A percentile compares a stretch with the other conserved stretches of the same genome.
Conservation (phyloP, 2,113 vertebrate genomes). For the Lepus europaeus region DNA sequence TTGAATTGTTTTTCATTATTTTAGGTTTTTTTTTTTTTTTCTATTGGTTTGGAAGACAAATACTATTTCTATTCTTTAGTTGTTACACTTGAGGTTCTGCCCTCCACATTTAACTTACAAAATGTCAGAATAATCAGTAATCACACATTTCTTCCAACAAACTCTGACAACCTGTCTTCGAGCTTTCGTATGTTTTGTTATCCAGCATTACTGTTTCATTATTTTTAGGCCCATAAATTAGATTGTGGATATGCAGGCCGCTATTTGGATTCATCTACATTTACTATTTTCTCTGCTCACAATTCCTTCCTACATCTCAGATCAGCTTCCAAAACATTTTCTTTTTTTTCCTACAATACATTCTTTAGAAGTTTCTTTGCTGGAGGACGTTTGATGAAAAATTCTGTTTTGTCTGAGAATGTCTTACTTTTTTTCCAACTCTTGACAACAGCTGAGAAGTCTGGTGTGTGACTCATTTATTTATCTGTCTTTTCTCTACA, state of each 20-base stretch:
- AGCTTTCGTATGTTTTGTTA: neutral
- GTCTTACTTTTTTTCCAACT: neutral
- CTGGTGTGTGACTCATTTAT: neutral
- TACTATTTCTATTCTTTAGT: neutral
- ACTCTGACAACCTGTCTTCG: neutral
- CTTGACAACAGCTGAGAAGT: neutral
- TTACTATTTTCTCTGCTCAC: too few species aligned
- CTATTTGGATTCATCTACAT: neutral
- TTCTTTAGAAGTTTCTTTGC: neutral
- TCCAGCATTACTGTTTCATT: neutral
- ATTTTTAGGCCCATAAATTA: neutral
- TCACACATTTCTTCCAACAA: neutral
- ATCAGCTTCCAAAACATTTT: neutral
- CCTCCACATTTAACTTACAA: neutral
- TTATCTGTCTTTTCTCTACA: neutral
- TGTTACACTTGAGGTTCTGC: neutral
- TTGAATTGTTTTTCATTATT: neutral
- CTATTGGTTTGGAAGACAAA: neutral
- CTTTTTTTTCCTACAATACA: neutral
- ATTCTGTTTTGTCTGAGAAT: neutral
- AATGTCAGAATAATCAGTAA: neutral
- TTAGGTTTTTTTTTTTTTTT: neutral
- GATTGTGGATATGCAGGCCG: neutral
- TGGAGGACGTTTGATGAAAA: neutral
- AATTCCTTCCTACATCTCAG: neutral